Conservation (phyloP, 1,140 invertebrate species). For the Drosophila takahashii region DNA sequence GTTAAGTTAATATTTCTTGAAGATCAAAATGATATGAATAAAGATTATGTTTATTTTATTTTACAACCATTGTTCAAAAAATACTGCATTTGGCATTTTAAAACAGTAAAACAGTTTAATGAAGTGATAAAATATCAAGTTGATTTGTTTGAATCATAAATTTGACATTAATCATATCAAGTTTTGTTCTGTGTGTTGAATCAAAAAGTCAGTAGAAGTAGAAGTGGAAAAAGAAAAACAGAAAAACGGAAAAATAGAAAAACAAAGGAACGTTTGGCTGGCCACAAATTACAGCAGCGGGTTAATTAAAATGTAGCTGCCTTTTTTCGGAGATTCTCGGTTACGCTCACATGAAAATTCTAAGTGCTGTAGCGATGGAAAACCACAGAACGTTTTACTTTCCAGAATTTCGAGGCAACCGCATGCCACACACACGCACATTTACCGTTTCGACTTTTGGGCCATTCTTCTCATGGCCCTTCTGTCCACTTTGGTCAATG, state of each 20-base stretch:
- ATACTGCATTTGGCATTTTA: too few relatives aligned
- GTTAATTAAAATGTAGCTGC: constrained; percentile 71
- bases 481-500: constrained; percentile 71
- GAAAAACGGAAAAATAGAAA: constrained; percentile 1
- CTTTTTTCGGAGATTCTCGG: constrained; percentile 28
- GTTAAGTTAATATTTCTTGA: too few relatives aligned
- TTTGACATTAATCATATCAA: too few relatives aligned
- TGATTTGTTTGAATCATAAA: too few relatives aligned
- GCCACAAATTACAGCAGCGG: constrained; percentile 62
- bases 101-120: too few relatives aligned
- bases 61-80: too few relatives aligned
- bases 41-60: too few relatives aligned
- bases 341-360: constrained; percentile 69
- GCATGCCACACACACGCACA: constrained; percentile 73
- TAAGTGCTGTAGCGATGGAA: constrained; percentile 31
- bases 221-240: not conserved
- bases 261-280: constrained; percentile 45
- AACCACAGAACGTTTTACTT: constrained; percentile 56
- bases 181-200: constrained; percentile 18
- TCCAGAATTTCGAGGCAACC: constrained; percentile 41
- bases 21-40: too few relatives aligned
- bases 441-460: constrained; percentile 58
- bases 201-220: constrained; percentile 22
- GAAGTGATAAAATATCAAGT: too few relatives aligned
- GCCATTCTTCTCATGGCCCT: constrained; percentile 30